These are phyloP conservation scores for Parnassius mnemosyne DNA, from an alignment of 2,888 invertebrate species.

Conservation along the genomic window DNA sequence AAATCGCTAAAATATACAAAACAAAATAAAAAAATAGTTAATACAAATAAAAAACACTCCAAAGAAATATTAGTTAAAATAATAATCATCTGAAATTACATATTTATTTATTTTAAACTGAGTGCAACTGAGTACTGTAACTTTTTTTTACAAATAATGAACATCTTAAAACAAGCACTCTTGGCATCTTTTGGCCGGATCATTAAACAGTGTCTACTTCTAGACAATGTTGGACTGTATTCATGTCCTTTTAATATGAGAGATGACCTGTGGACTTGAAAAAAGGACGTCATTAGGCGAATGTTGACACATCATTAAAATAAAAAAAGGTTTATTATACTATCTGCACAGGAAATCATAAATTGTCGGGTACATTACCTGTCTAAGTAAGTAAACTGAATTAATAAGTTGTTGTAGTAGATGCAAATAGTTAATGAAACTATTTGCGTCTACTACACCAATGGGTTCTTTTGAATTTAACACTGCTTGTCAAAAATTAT, in stretches of 20 bases:
- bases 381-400: slow-evolving; percentile 14
- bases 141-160: no score
- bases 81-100: no score
- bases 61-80: no score
- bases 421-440: slow-evolving; percentile 8
- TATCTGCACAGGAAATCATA: slow-evolving; percentile 22
- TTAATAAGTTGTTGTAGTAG: slow-evolving; percentile 6
- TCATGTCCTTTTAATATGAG: slow-evolving; percentile 1
- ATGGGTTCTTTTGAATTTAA: neutral
- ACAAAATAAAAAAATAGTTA: no score
- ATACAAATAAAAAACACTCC: no score
- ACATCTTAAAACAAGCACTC: no score
- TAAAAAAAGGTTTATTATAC: slow-evolving; percentile 5
- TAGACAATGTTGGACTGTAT: slow-evolving; percentile 1
- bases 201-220: neutral
- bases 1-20: no score
- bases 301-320: slow-evolving; percentile 13
- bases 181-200: neutral
- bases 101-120: no score
- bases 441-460: no score
- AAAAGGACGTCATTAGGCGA: slow-evolving; percentile 14
- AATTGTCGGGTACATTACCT: slow-evolving; percentile 22
- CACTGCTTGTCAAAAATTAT: no score
- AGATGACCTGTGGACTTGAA: slow-evolving; percentile 7
- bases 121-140: no score